phyloP scores from a whole-genome alignment of 2,888 invertebrate genomes.

The Xiphydria camelus region DNA sequence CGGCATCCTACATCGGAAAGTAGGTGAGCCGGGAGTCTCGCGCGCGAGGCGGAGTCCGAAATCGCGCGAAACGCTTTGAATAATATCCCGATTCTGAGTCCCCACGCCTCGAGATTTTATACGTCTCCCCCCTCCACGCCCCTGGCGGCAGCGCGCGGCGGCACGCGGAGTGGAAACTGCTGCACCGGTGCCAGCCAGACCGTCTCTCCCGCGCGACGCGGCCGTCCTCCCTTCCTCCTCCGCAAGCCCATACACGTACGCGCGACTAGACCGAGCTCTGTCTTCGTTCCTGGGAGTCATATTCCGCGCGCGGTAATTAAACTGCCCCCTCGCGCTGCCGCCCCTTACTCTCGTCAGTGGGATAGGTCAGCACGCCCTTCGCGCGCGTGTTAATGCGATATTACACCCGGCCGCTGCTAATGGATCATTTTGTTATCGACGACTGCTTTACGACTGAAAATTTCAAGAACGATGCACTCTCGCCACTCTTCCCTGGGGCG shows the following conservation, averaged over 20 bases:
- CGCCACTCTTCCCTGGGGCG: too few species aligned
- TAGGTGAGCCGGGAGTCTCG: slow-evolving; percentile 11
- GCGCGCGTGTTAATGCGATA: slow-evolving; percentile 38
- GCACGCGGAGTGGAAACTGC: slow-evolving; percentile 39
- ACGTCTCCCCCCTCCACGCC: slow-evolving; percentile 38
- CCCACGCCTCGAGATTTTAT: slow-evolving; percentile 48
- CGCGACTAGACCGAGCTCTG: too few species aligned
- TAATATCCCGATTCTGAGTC: slow-evolving; percentile 55
- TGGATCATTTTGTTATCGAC: slow-evolving; percentile 32
- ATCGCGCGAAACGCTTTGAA: slow-evolving; percentile 54
- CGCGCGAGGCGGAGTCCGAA: slow-evolving; percentile 25
- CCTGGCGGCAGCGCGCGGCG: too few species aligned
- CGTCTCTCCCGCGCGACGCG: too few species aligned
- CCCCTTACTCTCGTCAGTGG: slow-evolving; percentile 22
- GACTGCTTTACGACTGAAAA: not conserved
- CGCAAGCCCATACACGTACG: too few species aligned
- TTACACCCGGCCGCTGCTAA: slow-evolving; percentile 23
- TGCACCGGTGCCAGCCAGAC: slow-evolving; percentile 51
- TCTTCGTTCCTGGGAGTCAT: slow-evolving; percentile 22
- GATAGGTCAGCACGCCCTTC: slow-evolving; percentile 41
- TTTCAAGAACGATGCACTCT: too few species aligned
- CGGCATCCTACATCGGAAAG: too few species aligned
- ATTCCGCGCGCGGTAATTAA: slow-evolving; percentile 30
- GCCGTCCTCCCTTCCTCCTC: too few species aligned
- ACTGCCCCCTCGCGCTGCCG: slow-evolving; percentile 26